Evolutionary conservation across 1,140 invertebrate species (phyloP).

Genomic region (Drosophila melanica): DNA sequence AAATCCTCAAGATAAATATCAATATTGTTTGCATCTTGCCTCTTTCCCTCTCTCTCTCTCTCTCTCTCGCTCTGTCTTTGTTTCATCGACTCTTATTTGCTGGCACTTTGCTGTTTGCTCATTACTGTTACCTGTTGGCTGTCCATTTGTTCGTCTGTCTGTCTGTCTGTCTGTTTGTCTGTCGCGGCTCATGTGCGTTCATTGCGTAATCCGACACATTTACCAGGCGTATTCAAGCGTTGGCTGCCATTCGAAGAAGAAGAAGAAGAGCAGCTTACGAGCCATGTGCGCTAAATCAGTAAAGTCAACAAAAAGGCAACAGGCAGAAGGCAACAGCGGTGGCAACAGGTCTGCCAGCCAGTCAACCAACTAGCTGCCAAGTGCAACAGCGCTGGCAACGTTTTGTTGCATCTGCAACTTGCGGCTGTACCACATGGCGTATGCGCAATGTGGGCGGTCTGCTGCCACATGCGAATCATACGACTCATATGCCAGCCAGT

Average conservation of each 20-base stretch:
- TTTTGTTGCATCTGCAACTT: constrained; percentile 49
- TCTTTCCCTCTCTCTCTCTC: constrained; percentile 20
- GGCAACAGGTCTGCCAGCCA: constrained; percentile 37
- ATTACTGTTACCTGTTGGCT: constrained; percentile 68
- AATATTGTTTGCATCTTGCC: constrained; percentile 71
- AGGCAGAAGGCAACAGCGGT: constrained; percentile 23
- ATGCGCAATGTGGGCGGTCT: constrained; percentile 53
- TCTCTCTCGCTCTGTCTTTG: neutral
- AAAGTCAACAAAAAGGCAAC: constrained; percentile 75
- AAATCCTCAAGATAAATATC: constrained; percentile 74
- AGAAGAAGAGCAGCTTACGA: constrained; percentile 57
- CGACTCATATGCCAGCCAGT: constrained; percentile 29
- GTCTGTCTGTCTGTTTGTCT: constrained; percentile 32
- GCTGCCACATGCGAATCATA: constrained; percentile 28
- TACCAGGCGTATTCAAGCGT: constrained; percentile 73
- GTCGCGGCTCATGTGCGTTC: constrained; percentile 69
- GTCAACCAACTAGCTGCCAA: constrained; percentile 51
- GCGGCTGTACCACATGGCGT: constrained; percentile 34
- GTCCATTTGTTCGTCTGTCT: constrained; percentile 2
- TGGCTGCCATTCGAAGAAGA: constrained; percentile 41
- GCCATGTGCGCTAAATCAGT: constrained; percentile 53
- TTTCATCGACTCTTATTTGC: neutral
- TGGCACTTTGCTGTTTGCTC: constrained; percentile 56
- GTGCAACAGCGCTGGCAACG: constrained; percentile 48
- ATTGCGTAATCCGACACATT: constrained; percentile 76